phyloP scores from a whole-genome alignment of 2,888 invertebrate genomes.

The Heliconius ismenius region DNA sequence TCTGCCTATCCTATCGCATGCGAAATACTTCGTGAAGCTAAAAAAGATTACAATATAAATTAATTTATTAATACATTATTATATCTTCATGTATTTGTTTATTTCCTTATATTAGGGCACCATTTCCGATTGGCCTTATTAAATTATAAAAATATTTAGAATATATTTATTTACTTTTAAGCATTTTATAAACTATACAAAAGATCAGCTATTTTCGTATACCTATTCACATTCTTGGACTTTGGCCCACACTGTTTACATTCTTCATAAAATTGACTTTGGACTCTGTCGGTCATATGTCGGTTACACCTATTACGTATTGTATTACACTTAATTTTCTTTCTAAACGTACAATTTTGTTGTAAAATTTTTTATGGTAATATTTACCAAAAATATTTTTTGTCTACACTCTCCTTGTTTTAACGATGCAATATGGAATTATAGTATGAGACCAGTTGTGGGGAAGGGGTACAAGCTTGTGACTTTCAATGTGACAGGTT shows the following conservation, averaged over 20 bases:
- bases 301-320: neutral
- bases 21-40: too few relatives aligned
- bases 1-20: too few relatives aligned
- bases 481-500: too few relatives aligned
- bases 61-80: too few relatives aligned
- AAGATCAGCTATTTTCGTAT: too few relatives aligned
- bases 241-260: neutral
- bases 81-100: neutral
- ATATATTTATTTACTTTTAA: neutral
- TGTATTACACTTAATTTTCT: neutral
- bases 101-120: neutral
- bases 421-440: neutral
- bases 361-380: neutral
- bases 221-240: neutral
- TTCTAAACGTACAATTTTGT: neutral
- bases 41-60: too few relatives aligned
- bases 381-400: too few relatives aligned
- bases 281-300: neutral
- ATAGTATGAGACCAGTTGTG: too few relatives aligned
- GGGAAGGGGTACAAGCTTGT: too few relatives aligned
- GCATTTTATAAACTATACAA: neutral
- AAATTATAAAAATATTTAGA: neutral
- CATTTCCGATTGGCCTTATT: neutral
- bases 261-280: conserved; percentile 3
- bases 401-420: neutral